phyloP scores from a whole-genome alignment of 2,888 invertebrate genomes.

The Clunio marinus region DNA sequence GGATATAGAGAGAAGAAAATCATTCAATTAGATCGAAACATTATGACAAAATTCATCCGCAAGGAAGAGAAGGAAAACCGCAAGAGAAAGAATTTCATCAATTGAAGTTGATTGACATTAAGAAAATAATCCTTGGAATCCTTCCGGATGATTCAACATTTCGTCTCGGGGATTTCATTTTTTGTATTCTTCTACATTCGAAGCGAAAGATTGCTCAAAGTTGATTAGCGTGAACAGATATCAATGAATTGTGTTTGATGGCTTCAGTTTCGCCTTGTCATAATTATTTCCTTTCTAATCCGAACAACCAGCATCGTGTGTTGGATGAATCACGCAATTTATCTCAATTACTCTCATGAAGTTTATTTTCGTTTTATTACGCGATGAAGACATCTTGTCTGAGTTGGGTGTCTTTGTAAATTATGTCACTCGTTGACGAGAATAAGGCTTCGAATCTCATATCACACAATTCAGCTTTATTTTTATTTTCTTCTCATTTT shows the following conservation, averaged over 20 bases:
- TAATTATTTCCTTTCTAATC: slow-evolving; percentile 9
- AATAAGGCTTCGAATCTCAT: too few species aligned
- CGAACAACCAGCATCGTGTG: neutral
- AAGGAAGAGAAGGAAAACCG: neutral
- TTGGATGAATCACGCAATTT: slow-evolving; percentile 12
- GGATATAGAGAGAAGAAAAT: neutral
- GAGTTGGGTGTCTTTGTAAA: neutral
- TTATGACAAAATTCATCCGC: neutral
- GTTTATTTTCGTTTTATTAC: neutral
- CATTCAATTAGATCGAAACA: slow-evolving; percentile 14
- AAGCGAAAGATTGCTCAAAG: neutral
- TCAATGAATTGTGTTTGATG: neutral
- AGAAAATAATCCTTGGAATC: slow-evolving; percentile 33
- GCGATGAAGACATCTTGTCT: neutral
- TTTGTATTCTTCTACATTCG: neutral
- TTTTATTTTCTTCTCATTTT: too few species aligned
- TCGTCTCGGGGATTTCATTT: neutral
- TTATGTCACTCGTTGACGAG: neutral
- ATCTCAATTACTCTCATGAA: slow-evolving; percentile 12
- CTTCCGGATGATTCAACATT: slow-evolving; percentile 29
- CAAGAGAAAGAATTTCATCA: slow-evolving; percentile 17
- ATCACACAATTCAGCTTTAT: too few species aligned
- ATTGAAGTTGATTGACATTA: slow-evolving; percentile 34
- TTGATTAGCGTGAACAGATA: slow-evolving; percentile 12
- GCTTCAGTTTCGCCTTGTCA: slow-evolving; percentile 8